phyloP scores from a whole-genome alignment of 2,888 invertebrate species.

The Eupithecia inturbata region DNA sequence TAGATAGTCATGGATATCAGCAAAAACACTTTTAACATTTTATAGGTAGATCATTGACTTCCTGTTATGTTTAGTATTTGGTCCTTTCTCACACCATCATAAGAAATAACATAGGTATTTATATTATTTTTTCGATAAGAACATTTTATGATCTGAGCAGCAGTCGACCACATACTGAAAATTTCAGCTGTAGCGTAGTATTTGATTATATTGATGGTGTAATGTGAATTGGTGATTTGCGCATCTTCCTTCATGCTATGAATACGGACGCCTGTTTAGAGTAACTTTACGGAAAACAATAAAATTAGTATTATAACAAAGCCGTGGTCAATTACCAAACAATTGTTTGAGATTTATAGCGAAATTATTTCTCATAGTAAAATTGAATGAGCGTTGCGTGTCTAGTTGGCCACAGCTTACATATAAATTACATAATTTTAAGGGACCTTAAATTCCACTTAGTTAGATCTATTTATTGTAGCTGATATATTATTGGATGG shows the following conservation, averaged over 20 bases:
- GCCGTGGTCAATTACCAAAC: slow-evolving; percentile 78
- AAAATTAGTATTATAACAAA: slow-evolving; percentile 77
- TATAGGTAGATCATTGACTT: neutral
- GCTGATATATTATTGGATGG: slow-evolving; percentile 75
- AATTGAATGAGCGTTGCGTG: slow-evolving; percentile 48
- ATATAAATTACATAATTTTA: slow-evolving; percentile 81
- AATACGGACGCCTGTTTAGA: slow-evolving; percentile 82
- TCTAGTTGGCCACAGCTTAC: slow-evolving; percentile 79
- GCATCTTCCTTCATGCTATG: slow-evolving; percentile 79
- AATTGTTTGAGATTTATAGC: slow-evolving; percentile 47
- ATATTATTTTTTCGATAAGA: neutral
- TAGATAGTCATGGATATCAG: slow-evolving; percentile 52
- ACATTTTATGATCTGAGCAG: neutral
- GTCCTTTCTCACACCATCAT: neutral
- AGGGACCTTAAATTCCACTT: slow-evolving; percentile 84
- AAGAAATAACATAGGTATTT: neutral
- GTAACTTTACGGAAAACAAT: slow-evolving; percentile 80
- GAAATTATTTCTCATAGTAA: slow-evolving; percentile 46
- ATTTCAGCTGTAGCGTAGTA: slow-evolving; percentile 59
- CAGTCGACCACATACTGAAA: neutral
- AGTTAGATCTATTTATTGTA: slow-evolving; percentile 83
- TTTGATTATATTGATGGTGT: slow-evolving; percentile 68
- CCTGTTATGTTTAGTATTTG: slow-evolving; percentile 10
- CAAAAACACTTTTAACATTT: slow-evolving; percentile 28
- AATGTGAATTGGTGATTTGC: slow-evolving; percentile 80